Evolutionary conservation across 2,797 vertebrate species (phyloP).

Genomic region (Arrhamphus sclerolepis): DNA sequence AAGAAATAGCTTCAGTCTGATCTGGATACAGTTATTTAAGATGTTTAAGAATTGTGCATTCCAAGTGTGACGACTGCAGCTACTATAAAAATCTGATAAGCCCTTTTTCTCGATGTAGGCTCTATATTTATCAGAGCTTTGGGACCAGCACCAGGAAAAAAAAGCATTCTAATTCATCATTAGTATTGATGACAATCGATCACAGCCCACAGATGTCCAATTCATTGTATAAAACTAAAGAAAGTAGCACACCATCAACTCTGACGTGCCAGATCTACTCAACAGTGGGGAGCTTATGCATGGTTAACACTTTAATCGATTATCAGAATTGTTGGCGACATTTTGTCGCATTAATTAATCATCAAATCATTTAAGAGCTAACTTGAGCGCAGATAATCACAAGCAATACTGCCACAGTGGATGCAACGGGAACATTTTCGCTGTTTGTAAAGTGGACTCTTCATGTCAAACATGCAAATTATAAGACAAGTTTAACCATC

Average conservation of each 20-base stretch:
- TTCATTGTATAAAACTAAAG: background rate
- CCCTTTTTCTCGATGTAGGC: too few relatives aligned
- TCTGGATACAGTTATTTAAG: too few relatives aligned
- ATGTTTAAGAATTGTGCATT: too few relatives aligned
- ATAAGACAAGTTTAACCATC: background rate
- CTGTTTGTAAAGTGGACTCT: too few relatives aligned
- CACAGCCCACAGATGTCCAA: background rate
- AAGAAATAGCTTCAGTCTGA: background rate
- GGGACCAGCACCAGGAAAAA: too few relatives aligned
- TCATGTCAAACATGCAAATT: background rate
- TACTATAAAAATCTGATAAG: too few relatives aligned
- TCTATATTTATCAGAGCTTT: too few relatives aligned
- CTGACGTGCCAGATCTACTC: background rate
- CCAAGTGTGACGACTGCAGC: too few relatives aligned
- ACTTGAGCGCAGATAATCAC: slow-evolving; percentile 1
- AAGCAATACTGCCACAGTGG: background rate
- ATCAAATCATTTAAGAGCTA: background rate
- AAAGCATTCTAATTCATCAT: too few relatives aligned
- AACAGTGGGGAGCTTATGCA: background rate
- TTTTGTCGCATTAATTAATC: background rate
- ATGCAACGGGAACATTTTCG: too few relatives aligned
- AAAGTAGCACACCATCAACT: background rate
- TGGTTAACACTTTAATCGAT: background rate
- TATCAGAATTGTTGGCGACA: background rate
- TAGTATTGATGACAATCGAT: background rate